A percentile compares a stretch with the other conserved stretches of the same genome.
phyloP scores from a whole-genome alignment of 2,888 invertebrate species.

The Cryptus viduatorius region DNA sequence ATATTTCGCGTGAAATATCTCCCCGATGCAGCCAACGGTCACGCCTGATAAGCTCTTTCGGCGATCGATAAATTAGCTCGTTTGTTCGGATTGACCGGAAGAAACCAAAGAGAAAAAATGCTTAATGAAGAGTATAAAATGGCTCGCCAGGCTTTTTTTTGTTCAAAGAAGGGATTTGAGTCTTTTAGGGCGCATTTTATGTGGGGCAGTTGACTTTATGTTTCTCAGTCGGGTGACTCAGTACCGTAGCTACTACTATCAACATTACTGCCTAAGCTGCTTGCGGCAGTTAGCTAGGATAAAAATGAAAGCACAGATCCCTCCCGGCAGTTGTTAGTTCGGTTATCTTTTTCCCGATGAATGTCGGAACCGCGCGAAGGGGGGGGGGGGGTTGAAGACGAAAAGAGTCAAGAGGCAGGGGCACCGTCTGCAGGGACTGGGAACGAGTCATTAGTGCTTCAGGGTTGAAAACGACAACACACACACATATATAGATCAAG shows the following conservation, averaged over 20 bases:
- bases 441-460: conserved; percentile 62
- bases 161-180: conserved; percentile 27
- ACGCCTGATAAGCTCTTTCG: conserved; percentile 40
- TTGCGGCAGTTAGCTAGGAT: conserved; percentile 19
- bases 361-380: conserved; percentile 33
- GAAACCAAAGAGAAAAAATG: conserved; percentile 3
- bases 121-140: neutral
- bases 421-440: conserved; percentile 21
- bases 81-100: conserved; percentile 18
- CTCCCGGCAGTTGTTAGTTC: conserved; percentile 75
- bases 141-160: neutral
- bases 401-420: conserved; percentile 23
- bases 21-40: conserved; percentile 11
- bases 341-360: conserved; percentile 75
- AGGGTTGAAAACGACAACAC: conserved; percentile 62
- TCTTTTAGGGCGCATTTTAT: conserved; percentile 12
- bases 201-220: neutral
- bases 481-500: conserved; percentile 2
- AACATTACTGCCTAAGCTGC: conserved; percentile 17
- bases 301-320: conserved; percentile 31
- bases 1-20: conserved; percentile 58
- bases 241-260: neutral
- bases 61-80: conserved; percentile 31
- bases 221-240: neutral
- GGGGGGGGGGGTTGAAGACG: conserved; percentile 12